These are phyloP conservation scores for Ctenodactylus gundi DNA, from an alignment of 2,113 vertebrate species.

Conservation along the genomic window DNA sequence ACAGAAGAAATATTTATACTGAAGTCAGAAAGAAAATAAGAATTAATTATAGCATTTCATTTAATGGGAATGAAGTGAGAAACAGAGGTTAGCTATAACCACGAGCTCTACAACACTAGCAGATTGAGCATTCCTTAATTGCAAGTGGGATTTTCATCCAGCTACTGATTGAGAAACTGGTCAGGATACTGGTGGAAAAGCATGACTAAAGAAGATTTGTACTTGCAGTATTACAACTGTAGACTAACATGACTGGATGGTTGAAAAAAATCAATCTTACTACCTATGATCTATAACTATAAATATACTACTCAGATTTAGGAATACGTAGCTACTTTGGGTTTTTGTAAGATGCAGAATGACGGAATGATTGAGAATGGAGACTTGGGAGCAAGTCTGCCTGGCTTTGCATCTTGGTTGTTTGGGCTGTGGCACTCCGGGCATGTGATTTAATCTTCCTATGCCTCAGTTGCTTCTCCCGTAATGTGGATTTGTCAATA, in stretches of 20 bases:
- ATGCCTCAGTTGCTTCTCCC: neutral
- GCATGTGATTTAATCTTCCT: neutral
- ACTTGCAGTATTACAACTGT: neutral
- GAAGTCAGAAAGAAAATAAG: slow-evolving; percentile 37
- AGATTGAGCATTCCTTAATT: neutral
- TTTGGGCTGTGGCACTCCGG: neutral
- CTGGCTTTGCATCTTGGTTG: neutral
- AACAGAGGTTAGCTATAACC: neutral
- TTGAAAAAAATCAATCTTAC: neutral
- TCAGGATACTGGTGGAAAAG: neutral
- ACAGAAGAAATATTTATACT: slow-evolving; percentile 49
- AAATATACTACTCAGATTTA: too few species aligned
- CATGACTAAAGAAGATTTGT: neutral
- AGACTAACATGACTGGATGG: neutral
- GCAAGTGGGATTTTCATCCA: neutral
- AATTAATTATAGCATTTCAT: slow-evolving; percentile 44
- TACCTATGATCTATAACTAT: too few species aligned
- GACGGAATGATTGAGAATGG: slow-evolving; percentile 8
- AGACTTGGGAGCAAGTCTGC: neutral
- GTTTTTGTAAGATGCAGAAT: neutral
- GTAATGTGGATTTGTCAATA: neutral
- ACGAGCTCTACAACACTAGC: neutral
- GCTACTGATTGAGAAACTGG: neutral
- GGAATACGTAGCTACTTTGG: neutral
- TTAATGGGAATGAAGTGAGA: slow-evolving; percentile 24